Base-by-base conservation (phyloP, 2,113 vertebrate genomes). In the Otocyon megalotis region DNA sequence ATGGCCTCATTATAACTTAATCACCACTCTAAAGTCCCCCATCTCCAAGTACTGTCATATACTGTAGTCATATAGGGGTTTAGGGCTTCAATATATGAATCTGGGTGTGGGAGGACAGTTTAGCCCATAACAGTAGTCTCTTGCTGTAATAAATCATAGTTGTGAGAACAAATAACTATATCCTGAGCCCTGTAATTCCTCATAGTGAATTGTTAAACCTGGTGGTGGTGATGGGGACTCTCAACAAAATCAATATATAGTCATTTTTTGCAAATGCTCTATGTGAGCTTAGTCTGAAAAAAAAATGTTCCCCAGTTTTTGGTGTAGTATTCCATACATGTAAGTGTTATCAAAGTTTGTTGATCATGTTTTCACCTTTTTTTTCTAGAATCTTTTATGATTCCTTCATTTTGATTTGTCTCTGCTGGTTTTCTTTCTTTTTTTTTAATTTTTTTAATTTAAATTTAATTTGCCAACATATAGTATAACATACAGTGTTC, bases 361-460 rank as follows among this genome's bases (percentile, higher is more conserved):
- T 80, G 50, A 90, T 74, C 10, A 32, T 24, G 19, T 37, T 62
- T 54, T 48, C 19, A 24, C 4, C 30, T 10, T 17, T 71, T 76
- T 85, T 76, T 48, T 74, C 43, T 65, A 3, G 16, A 35, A 60
- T 8, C 3, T 10, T 1, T 24, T 87, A 86, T 60, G 5, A 19
- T 84, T 71, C 7, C 0, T 84, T 96, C 15, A 84, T 77, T 90
- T 63, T 69, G n/a, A 69, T 50, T 74, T 60, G 30, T 50, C 93
- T 92, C 63, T 67, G 13, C 2, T 89, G 17, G 1, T 95, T 67
- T 88, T 95, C 12, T 86, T 37, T 56, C 43, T 43, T 43, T 43
- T 43, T 43, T 43, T 43, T 7, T 6, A 1, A 7, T 43, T 43
- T 43, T 43, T 43, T 43, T 7, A 43, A 43, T 43, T 43, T 43